A percentile compares a stretch with the other conserved stretches of the same genome.
Conservation (phyloP, 2,888 invertebrate species). For the Furcula furcula region DNA sequence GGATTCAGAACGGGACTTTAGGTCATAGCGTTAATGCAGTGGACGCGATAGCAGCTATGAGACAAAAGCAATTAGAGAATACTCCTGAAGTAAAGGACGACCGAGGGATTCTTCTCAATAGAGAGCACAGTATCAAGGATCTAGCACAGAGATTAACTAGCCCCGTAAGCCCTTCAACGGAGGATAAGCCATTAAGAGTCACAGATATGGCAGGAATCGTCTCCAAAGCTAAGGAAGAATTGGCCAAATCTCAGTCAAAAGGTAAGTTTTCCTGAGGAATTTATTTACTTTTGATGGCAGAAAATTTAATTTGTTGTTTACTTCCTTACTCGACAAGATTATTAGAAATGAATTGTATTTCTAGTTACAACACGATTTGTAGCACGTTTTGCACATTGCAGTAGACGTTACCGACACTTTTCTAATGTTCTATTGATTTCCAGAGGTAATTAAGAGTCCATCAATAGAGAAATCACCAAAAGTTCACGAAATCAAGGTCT, state of each 20-base stretch:
- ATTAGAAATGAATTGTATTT: too few species aligned
- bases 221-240: slow-evolving; percentile 95
- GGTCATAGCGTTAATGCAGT: slow-evolving; percentile 76
- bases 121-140: slow-evolving; percentile 94
- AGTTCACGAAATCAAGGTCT: slow-evolving; percentile 88
- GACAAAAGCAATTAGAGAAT: slow-evolving; percentile 81
- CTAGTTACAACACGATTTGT: too few species aligned
- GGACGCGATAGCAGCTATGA: slow-evolving; percentile 60
- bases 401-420: too few species aligned
- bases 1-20: slow-evolving; percentile 82
- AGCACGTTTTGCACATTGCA: too few species aligned
- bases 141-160: slow-evolving; percentile 92
- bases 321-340: too few species aligned
- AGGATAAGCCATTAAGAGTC: slow-evolving; percentile 85
- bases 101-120: slow-evolving; percentile 86
- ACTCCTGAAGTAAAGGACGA: slow-evolving; percentile 80
- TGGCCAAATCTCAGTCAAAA: slow-evolving; percentile 93
- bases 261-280: slow-evolving; percentile 49
- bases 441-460: slow-evolving; percentile 87
- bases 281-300: neutral
- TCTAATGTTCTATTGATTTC: slow-evolving; percentile 17
- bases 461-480: slow-evolving; percentile 85
- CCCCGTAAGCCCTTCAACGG: slow-evolving; percentile 80
- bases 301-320: too few species aligned
- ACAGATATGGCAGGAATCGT: slow-evolving; percentile 95